phyloP scores from a whole-genome alignment of 1,140 invertebrate genomes.

The Orius insidiosus region DNA sequence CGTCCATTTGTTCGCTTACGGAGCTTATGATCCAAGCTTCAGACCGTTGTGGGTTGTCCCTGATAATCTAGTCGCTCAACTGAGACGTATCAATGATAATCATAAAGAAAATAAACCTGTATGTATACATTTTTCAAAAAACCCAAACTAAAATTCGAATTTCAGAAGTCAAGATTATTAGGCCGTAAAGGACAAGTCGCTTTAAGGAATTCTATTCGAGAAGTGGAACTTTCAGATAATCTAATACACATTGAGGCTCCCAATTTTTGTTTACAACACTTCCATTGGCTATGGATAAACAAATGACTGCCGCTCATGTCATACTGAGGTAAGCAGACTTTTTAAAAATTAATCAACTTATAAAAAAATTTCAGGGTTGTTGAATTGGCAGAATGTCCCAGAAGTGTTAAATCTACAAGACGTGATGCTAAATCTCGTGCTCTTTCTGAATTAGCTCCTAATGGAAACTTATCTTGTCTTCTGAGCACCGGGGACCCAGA shows the following conservation, averaged over 20 bases:
- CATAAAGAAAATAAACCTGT: constrained; percentile 27
- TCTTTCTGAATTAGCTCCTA: constrained; percentile 23
- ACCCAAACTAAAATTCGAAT: not conserved
- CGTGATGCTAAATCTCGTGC: constrained; percentile 21
- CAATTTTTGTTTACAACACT: constrained; percentile 30
- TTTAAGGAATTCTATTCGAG: constrained; percentile 23
- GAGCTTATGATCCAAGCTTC: constrained; percentile 55
- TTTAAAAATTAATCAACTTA: too few relatives aligned
- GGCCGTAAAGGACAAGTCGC: constrained; percentile 22
- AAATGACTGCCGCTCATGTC: constrained; percentile 32
- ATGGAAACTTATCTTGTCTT: constrained; percentile 26
- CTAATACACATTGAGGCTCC: constrained; percentile 32
- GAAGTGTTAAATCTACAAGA: constrained; percentile 15
- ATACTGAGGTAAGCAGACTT: constrained; percentile 30
- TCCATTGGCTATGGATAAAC: constrained; percentile 27
- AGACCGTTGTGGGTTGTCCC: constrained; percentile 65
- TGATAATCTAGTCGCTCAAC: constrained; percentile 43
- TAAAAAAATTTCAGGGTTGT: constrained; percentile 9
- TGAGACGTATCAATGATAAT: constrained; percentile 39
- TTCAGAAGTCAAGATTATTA: constrained; percentile 27
- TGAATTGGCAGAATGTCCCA: constrained; percentile 16
- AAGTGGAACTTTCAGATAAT: constrained; percentile 20
- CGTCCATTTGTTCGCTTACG: constrained; percentile 61
- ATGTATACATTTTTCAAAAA: constrained; percentile 17
- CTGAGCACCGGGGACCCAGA: constrained; percentile 28